Evolutionary conservation across 2,888 invertebrate species (phyloP).

Genomic region (Frankliniella fusca): DNA sequence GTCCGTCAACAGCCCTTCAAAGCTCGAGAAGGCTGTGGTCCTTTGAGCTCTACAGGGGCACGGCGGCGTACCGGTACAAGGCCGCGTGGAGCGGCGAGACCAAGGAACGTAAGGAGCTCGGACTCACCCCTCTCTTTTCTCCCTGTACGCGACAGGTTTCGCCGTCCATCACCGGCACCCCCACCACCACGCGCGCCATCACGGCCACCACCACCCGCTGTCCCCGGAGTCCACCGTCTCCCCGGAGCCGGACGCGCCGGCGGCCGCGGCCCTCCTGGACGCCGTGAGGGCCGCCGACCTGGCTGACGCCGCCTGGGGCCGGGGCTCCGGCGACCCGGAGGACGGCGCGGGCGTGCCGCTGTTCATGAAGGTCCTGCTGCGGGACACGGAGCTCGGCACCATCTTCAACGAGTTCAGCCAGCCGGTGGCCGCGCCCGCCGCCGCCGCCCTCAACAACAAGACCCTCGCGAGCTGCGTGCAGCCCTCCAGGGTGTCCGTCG

Average conservation of each 20-base stretch:
- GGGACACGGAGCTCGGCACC: not conserved
- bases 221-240: not conserved
- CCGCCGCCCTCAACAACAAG: not conserved
- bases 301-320: constrained; percentile 7
- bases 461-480: constrained; percentile 9
- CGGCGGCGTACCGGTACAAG: too few relatives aligned
- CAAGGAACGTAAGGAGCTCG: too few relatives aligned
- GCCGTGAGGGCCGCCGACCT: not conserved
- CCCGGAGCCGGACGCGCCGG: not conserved
- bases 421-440: not conserved
- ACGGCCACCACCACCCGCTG: not conserved
- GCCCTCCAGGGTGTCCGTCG: constrained; percentile 19
- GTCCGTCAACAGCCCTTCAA: too few relatives aligned
- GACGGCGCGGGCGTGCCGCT: not conserved
- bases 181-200: not conserved
- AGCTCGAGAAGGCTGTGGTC: too few relatives aligned
- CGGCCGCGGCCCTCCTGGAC: not conserved
- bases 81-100: too few relatives aligned
- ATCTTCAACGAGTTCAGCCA: not conserved
- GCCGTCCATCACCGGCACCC: not conserved
- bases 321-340: not conserved
- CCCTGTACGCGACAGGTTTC: not conserved
- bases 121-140: not conserved
- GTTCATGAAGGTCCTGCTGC: constrained; percentile 5
- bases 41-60: too few relatives aligned